Conservation (phyloP, 37 sponge, comb jelly and placozoan genomes). For the Geodia barretti region DNA sequence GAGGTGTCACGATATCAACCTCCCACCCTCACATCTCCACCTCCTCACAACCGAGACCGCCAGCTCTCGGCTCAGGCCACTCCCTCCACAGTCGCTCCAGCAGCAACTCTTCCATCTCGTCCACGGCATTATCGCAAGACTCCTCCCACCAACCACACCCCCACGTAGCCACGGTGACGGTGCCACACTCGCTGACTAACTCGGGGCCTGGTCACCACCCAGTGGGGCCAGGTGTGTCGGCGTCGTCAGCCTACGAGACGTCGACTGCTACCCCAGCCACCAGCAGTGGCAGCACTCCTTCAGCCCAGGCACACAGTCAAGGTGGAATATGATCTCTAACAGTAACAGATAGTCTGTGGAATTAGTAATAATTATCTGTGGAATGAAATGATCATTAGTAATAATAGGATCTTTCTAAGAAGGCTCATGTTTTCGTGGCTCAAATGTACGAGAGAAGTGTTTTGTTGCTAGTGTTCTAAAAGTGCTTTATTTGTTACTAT, state of each 20-base stretch:
- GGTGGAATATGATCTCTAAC: neutral
- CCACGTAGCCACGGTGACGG: neutral
- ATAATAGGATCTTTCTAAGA: too few relatives aligned
- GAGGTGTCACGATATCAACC: too few relatives aligned
- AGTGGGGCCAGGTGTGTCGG: neutral
- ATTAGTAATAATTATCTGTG: too few relatives aligned
- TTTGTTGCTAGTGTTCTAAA: neutral
- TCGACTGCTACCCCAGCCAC: neutral
- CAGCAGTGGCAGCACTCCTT: neutral
- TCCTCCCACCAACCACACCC: slow-evolving; percentile 9
- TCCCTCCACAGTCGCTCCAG: slow-evolving; percentile 47
- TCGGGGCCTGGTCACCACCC: neutral
- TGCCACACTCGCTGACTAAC: neutral
- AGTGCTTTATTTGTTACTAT: neutral
- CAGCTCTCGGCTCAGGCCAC: neutral
- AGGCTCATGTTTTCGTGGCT: too few relatives aligned
- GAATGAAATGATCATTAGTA: too few relatives aligned
- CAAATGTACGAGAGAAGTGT: too few relatives aligned
- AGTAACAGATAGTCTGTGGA: too few relatives aligned
- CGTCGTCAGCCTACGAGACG: neutral
- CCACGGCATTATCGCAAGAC: slow-evolving; percentile 40
- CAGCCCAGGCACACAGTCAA: neutral
- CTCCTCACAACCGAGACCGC: neutral
- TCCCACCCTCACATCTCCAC: neutral
- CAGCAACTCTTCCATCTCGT: slow-evolving; percentile 44